A percentile compares a stretch with the other conserved stretches of the same genome.
phyloP scores from a whole-genome alignment of 2,888 invertebrate genomes.

The Cryptocheilus praepositus region DNA sequence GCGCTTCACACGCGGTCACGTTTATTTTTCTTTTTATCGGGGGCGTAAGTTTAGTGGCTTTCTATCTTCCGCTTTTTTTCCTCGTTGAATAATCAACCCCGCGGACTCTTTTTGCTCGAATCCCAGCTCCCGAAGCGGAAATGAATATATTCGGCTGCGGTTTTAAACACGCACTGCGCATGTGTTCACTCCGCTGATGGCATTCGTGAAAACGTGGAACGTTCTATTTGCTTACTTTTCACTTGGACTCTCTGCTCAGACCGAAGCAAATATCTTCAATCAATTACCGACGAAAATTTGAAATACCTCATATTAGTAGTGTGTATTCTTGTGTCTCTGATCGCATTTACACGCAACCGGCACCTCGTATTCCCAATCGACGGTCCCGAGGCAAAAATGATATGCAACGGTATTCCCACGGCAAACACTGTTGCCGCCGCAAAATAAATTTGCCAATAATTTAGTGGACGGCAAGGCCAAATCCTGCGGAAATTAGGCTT shows the following conservation, averaged over 20 bases:
- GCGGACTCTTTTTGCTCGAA: slow-evolving; percentile 6
- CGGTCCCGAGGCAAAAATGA: slow-evolving; percentile 25
- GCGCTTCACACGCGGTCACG: slow-evolving; percentile 25
- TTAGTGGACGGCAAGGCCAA: slow-evolving; percentile 9
- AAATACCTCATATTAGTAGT: no score
- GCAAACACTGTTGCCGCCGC: slow-evolving; percentile 4
- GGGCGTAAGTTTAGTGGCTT: slow-evolving; percentile 42
- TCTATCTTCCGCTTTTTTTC: slow-evolving; percentile 17
- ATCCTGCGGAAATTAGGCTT: no score
- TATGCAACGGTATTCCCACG: slow-evolving; percentile 34
- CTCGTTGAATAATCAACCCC: background rate
- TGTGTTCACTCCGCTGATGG: no score
- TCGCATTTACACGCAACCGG: no score
- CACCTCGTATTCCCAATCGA: background rate
- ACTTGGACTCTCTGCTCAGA: background rate
- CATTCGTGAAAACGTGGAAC: no score
- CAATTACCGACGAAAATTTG: no score
- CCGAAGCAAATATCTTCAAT: background rate
- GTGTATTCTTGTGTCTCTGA: no score
- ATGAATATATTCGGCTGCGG: no score
- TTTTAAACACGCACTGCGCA: no score
- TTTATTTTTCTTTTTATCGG: slow-evolving; percentile 50
- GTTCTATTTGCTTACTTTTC: background rate
- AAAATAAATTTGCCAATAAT: slow-evolving; percentile 7
- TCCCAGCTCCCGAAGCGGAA: background rate